Conservation (phyloP, 2,113 vertebrate species). For the Pantherophis guttatus region DNA sequence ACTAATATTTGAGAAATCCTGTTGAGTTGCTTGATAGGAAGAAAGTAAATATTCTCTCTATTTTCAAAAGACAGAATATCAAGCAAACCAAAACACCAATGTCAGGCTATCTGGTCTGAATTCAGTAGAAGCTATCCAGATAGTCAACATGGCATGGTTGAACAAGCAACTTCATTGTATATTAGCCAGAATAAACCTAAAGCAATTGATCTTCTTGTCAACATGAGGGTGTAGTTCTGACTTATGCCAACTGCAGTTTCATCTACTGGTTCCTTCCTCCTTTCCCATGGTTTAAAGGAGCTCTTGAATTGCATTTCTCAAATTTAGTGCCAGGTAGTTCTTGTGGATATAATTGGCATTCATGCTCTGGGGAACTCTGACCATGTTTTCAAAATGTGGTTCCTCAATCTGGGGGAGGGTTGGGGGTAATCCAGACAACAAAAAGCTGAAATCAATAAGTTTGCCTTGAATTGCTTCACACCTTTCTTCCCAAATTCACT, state of each 20-base stretch:
- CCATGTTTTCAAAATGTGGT: neutral
- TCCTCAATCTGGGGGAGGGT: neutral
- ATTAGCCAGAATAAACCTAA: neutral
- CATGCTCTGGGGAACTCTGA: neutral
- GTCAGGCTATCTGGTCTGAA: neutral
- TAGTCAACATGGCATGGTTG: neutral
- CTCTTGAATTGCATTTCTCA: neutral
- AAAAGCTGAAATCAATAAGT: neutral
- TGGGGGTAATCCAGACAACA: neutral
- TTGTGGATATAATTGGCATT: neutral
- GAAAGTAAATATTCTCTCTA: neutral
- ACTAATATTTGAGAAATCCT: neutral
- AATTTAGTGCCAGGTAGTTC: neutral
- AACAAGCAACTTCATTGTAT: neutral
- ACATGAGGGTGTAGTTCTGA: neutral
- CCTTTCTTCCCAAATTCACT: neutral
- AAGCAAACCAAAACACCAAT: neutral
- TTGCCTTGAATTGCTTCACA: neutral
- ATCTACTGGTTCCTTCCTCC: neutral
- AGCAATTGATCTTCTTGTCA: neutral
- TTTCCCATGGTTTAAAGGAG: neutral
- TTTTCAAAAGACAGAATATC: neutral
- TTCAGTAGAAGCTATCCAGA: neutral
- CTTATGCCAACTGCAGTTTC: neutral
- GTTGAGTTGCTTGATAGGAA: neutral